Base-by-base conservation (phyloP, 1,140 invertebrate species). In the Drosophila murphyi region DNA sequence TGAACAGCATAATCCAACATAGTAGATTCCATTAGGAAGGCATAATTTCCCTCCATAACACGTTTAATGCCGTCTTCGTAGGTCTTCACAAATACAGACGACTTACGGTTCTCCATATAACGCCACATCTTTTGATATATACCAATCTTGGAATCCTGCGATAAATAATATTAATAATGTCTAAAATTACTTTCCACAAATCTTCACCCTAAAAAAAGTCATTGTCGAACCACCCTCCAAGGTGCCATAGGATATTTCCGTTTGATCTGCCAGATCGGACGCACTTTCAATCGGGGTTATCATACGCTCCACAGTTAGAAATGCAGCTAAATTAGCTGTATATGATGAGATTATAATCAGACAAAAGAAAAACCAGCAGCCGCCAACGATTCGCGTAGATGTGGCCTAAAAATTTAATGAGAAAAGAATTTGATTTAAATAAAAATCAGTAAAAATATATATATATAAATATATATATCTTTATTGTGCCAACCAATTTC, bases 351-450 rank as follows among this genome's bases (percentile, higher is more conserved):
- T 98, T 89, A 99, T 98, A 90, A 99, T 99, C 12, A 99, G 94
- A 0, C 98, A 99, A 93, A 99, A 99, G 93, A 99, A 99, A 98
- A 98, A 99, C 98, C 98, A 99, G 72, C 99, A 98, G 4, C 97
- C 97, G 7, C 97, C 97, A 8, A 99, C 97, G 80, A 98, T 97
- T 69, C 98, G 94, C 2, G 98, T 98, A 2, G 97, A 98, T 7
- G 97, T 97, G 10, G 98, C 98, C 96, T 98, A 43, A 34, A 82
- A 20, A 20, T 20, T 20, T 20, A 20, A 80, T 10, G 43, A 12
- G 6, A 32, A 7, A n/a, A 7, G 7, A 34, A 92, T 70, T 93
- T 67, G 10, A 50, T 68, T 45, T 20, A 8, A 60, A 43, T n/a
- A 57, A n/a, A 57, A 32, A 39, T 2, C 34, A 28, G 12, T 37